Evolutionary conservation across 2,113 vertebrate species (phyloP), one percentile per base, ranked within the genome.

Genomic region (Vimba vimba): DNA sequence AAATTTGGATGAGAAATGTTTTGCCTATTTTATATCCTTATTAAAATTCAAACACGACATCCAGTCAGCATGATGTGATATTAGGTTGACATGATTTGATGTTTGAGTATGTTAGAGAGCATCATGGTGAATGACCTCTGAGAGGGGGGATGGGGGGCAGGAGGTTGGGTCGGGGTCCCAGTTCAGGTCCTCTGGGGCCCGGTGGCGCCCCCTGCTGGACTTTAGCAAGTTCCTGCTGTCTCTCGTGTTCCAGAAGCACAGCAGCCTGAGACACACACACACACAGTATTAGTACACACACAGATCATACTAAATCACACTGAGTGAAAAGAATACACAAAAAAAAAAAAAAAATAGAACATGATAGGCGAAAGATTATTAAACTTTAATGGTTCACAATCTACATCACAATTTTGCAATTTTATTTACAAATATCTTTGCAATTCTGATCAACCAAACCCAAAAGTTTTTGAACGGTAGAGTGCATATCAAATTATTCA

Each of bases 201-300:
- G 87, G 90, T 10, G 94, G 82, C 0, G 93, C 81, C 0, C 91
- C 91, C 71, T 94, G 91, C 47, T 94, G 93, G 91, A 97, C 93
- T 89, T 96, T 94, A 2, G 91, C 94, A 87, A 97, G 94, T 85
- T 96, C 96, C 84, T 97, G 94, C 84, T 97, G 96, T 4, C 96
- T 93, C 78, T 96, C 96, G 52, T 97, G 96, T 71, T 97, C 96
- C 91, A 97, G 73, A 74, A 97, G 60, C 59, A 96, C 95, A 0
- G 95, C 96, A 4, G 96, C 96, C 96, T 97, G 84, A 25, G 8
- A 17, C 13, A 66, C 0, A 74, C 6, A 64, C 1, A 19, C 2
- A 59, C 39, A 15, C 62, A 1, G 0, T 30, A 2, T 30, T 30
- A 30, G 30, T 27, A 73, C 19, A 39, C 36, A 43, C 0, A 6